These are phyloP conservation scores for Characodon lateralis DNA, from an alignment of 2,797 vertebrate genomes.

Conservation along the genomic window DNA sequence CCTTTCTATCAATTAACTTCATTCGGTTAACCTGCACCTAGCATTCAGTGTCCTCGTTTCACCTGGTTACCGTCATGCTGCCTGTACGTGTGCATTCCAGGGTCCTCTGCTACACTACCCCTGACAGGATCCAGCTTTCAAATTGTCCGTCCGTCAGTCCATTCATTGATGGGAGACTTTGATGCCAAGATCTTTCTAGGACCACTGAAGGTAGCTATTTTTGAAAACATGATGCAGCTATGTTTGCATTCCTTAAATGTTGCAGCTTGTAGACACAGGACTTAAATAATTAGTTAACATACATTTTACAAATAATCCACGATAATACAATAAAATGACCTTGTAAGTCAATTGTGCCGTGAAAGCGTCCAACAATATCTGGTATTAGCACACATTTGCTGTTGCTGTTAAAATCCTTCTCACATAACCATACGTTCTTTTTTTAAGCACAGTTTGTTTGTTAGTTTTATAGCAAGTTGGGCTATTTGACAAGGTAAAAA, in stretches of 20 bases:
- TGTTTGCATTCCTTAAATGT: neutral
- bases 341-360: neutral
- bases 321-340: neutral
- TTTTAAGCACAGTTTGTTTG: neutral
- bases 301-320: neutral
- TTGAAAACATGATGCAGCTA: neutral
- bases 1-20: no score
- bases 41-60: no score
- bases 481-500: neutral
- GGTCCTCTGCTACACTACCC: no score
- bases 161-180: neutral
- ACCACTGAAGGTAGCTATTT: neutral
- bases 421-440: neutral
- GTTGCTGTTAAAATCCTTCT: neutral
- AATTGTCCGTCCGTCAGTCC: neutral
- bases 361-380: neutral
- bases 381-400: neutral
- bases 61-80: no score
- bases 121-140: neutral
- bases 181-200: neutral
- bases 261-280: neutral
- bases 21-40: no score
- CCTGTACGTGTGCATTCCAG: no score
- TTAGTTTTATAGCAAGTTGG: neutral
- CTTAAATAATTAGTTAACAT: neutral